These are phyloP conservation scores for Microtus montanus DNA, from an alignment of 2,113 vertebrate species.

Conservation along the genomic window DNA sequence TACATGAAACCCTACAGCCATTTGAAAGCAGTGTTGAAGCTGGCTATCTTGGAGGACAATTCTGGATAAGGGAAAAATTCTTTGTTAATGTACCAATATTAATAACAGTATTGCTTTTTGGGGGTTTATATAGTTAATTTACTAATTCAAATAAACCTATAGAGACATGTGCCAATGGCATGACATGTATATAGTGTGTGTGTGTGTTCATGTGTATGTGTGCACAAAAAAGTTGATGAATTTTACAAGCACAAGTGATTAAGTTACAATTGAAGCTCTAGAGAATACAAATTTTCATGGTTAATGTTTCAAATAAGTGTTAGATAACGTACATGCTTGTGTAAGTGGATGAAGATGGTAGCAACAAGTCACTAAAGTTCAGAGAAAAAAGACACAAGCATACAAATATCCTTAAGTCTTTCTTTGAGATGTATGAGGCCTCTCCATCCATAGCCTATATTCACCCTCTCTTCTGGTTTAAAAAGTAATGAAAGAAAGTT, in stretches of 20 bases:
- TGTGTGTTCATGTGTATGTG: neutral
- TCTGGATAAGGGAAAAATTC: neutral
- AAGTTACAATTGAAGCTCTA: neutral
- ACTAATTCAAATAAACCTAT: neutral
- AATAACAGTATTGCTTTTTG: neutral
- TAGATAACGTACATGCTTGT: neutral
- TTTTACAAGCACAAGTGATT: neutral
- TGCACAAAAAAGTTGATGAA: neutral
- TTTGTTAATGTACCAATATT: neutral
- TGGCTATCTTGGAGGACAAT: slow-evolving; percentile 9
- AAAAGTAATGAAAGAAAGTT: neutral
- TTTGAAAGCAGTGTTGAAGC: slow-evolving; percentile 23
- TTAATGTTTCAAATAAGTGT: slow-evolving; percentile 11
- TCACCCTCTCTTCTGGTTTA: neutral
- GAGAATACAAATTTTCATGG: neutral
- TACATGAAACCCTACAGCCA: neutral
- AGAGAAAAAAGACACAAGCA: neutral
- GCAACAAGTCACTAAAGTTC: neutral
- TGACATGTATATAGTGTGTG: neutral
- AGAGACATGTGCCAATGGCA: neutral
- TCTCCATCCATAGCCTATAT: neutral
- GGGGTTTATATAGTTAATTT: neutral
- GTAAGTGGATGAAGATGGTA: neutral
- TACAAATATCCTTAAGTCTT: neutral
- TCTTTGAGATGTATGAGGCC: neutral